Percentiles rank a stretch among this genome's conserved stretches.
Evolutionary conservation across 2,797 vertebrate species (phyloP).

Genomic region (Acanthurus tractus): DNA sequence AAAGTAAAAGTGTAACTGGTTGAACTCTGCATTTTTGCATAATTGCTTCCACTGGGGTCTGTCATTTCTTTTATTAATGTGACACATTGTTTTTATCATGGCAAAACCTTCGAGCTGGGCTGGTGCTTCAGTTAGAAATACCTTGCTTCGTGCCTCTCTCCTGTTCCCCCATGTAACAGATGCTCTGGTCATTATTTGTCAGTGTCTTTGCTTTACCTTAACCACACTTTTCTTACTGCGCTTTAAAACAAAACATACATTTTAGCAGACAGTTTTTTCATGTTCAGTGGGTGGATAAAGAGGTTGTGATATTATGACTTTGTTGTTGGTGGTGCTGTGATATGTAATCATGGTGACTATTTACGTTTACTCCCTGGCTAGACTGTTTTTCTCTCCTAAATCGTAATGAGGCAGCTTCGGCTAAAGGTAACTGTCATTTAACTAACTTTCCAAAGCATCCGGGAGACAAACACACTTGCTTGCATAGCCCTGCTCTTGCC

Average conservation of each 20-base stretch:
- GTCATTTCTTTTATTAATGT: conserved; percentile 63
- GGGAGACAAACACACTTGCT: conserved; percentile 11
- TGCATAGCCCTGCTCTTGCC: conserved; percentile 23
- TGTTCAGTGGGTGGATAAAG: conserved; percentile 16
- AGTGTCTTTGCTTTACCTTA: conserved; percentile 36
- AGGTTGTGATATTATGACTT: conserved; percentile 18
- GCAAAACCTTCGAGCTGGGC: conserved; percentile 29
- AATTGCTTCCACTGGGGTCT: conserved; percentile 60
- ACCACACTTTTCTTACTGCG: conserved; percentile 38
- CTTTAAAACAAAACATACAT: conserved; percentile 22
- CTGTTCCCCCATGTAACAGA: conserved; percentile 19
- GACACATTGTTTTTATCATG: conserved; percentile 54
- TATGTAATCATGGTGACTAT: conserved; percentile 28
- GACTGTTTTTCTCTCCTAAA: conserved; percentile 35
- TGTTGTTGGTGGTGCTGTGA: conserved; percentile 18
- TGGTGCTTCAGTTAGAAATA: conserved; percentile 55
- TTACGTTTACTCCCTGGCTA: conserved; percentile 4
- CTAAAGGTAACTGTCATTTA: conserved; percentile 45
- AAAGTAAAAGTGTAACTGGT: conserved; percentile 49
- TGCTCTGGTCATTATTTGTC: conserved; percentile 56
- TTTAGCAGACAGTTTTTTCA: neutral
- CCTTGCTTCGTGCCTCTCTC: conserved; percentile 17
- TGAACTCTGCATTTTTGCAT: conserved; percentile 64
- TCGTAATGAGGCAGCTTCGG: conserved; percentile 48
- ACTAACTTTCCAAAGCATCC: conserved; percentile 49